These are phyloP conservation scores for Taenioides sp. DNA, from an alignment of 2,797 vertebrate genomes.

Conservation along the genomic window DNA sequence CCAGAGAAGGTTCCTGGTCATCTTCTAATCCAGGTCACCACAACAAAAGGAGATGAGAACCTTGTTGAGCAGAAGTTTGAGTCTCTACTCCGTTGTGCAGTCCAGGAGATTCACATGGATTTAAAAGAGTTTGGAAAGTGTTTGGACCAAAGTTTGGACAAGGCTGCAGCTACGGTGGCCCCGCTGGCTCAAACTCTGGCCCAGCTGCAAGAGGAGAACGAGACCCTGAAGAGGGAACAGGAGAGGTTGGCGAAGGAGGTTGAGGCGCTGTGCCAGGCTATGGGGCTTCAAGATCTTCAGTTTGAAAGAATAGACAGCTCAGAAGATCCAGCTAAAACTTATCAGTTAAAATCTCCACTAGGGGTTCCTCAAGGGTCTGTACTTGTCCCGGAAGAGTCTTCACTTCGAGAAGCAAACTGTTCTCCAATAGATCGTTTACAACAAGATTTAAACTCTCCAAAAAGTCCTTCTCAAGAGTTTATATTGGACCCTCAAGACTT, in stretches of 20 bases:
- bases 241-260: slow-evolving; percentile 75
- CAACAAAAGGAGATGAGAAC: slow-evolving; percentile 44
- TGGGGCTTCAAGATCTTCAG: slow-evolving; percentile 64
- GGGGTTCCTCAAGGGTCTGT: slow-evolving; percentile 1
- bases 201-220: slow-evolving; percentile 81
- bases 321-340: slow-evolving; percentile 19
- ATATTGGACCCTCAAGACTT: neutral
- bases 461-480: neutral
- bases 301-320: slow-evolving; percentile 13
- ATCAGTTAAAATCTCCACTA: neutral
- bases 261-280: slow-evolving; percentile 70
- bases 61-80: slow-evolving; percentile 62
- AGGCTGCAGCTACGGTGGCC: slow-evolving; percentile 60
- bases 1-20: slow-evolving; percentile 69
- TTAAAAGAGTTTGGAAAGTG: slow-evolving; percentile 76
- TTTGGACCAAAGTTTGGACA: slow-evolving; percentile 76
- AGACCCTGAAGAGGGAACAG: slow-evolving; percentile 81
- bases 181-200: slow-evolving; percentile 69
- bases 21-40: slow-evolving; percentile 59
- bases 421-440: slow-evolving; percentile 2
- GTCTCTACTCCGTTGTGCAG: slow-evolving; percentile 59
- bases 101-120: slow-evolving; percentile 81
- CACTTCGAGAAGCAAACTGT: slow-evolving; percentile 3
- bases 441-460: neutral
- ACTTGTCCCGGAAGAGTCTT: slow-evolving; percentile 18